Conservation (phyloP, 2,888 invertebrate species). For the Eupithecia dodoneata region DNA sequence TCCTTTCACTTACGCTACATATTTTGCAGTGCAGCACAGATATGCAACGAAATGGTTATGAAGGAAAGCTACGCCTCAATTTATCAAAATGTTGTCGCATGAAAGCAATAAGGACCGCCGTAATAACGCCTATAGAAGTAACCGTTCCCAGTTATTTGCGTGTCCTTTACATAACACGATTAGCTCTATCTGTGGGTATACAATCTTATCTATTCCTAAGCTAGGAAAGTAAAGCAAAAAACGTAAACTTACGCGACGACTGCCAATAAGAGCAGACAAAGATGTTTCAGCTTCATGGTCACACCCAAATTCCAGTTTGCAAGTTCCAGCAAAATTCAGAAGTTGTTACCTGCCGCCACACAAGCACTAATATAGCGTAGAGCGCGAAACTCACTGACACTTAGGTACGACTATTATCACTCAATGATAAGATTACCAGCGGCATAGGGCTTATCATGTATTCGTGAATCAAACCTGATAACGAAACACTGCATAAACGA, state of each 20-base stretch:
- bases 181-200: slow-evolving; percentile 13
- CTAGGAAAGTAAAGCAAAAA: slow-evolving; percentile 28
- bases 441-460: slow-evolving; percentile 80
- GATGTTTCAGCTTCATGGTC: slow-evolving; percentile 67
- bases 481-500: slow-evolving; percentile 69
- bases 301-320: slow-evolving; percentile 57
- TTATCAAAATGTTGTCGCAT: background rate
- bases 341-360: slow-evolving; percentile 67
- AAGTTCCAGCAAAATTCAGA: slow-evolving; percentile 62
- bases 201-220: slow-evolving; percentile 6
- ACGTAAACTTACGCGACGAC: slow-evolving; percentile 69
- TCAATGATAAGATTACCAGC: slow-evolving; percentile 80
- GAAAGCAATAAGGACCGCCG: background rate
- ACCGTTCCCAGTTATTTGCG: background rate
- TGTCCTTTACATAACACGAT: slow-evolving; percentile 29
- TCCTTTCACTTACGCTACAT: background rate
- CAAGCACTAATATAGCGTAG: slow-evolving; percentile 71
- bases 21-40: background rate
- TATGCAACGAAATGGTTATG: background rate
- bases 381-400: slow-evolving; percentile 81
- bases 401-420: slow-evolving; percentile 79
- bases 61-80: background rate
- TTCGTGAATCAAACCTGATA: slow-evolving; percentile 80
- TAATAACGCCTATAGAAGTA: background rate
- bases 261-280: slow-evolving; percentile 64